Evolutionary conservation across 2,888 invertebrate species (phyloP), one percentile per base, ranked within the genome.

Genomic region (Amiota mariae): DNA sequence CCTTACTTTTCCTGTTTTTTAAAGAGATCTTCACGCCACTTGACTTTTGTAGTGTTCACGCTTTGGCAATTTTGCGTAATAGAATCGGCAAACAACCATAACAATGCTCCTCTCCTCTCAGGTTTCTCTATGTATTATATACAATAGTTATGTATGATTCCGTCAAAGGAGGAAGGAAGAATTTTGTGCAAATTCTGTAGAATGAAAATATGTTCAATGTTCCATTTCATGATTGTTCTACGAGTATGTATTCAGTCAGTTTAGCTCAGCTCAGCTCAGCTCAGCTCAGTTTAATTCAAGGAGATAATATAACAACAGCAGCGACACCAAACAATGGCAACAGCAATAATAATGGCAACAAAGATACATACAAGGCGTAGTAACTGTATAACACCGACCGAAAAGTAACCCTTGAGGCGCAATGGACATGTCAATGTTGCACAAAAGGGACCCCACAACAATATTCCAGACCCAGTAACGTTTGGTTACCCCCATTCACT

Each of bases 401-500:
- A 76, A 77, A 80, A 77, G 82, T 79, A 78, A 79, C 78, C 81
- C 81, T 77, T 76, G 76, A 79, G 87, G 87, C 88, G 84, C 87
- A 87, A 88, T 87, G 85, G 81, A 87, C 88, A 87, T 87, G 87
- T 87, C 85, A 85, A 85, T 82, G 82, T 81, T 79, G 80, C 86
- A 87, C 88, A 87, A 87, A 88, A 83, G 87, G 81, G 73, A 2
- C 78, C 77, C 77, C 75, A 61, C 72, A 72, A 59, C 20, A 18
- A 15, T 12, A 11, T 59, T 59, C 11, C 59, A 20, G 4, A 11
- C 10, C 11, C 20, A 59, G 59, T 18, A 20, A 20, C 59, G 57
- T 36, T 4, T 24, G 24, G 24, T 3, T 24, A 24, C 24, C 3
- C 2, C 36, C 36, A 36, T 36, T 36, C 6, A 36, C 36, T 36